phyloP scores from a whole-genome alignment of 2,113 vertebrate genomes.

The Tapirus terrestris region DNA sequence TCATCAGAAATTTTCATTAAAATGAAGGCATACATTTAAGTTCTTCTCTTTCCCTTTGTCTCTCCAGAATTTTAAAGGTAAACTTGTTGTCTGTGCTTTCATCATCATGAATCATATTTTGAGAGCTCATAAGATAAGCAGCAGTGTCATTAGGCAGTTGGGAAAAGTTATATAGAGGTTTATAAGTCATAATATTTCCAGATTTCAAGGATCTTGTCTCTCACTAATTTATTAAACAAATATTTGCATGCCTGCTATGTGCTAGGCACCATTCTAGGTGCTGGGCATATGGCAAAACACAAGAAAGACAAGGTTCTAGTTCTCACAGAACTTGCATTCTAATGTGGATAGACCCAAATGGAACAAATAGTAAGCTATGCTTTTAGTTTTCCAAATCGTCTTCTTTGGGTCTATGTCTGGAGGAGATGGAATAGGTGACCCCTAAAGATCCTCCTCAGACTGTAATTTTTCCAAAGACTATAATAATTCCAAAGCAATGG shows the following conservation, averaged over 20 bases:
- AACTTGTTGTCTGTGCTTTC: neutral
- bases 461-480: neutral
- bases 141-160: neutral
- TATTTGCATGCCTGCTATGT: neutral
- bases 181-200: neutral
- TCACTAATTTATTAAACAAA: neutral
- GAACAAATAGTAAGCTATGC: neutral
- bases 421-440: neutral
- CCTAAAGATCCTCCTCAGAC: neutral
- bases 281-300: neutral
- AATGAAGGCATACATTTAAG: neutral
- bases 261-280: neutral
- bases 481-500: neutral
- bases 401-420: neutral
- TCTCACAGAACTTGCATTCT: neutral
- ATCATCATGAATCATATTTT: conserved; percentile 8
- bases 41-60: neutral
- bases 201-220: conserved; percentile 38
- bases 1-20: conserved; percentile 30
- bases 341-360: neutral
- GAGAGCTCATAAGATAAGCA: neutral
- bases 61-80: conserved; percentile 27
- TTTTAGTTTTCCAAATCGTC: neutral
- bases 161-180: conserved; percentile 19
- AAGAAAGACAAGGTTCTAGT: neutral